These are phyloP conservation scores for Anarhynchus alexandrinus DNA, from an alignment of 2,113 vertebrate species.

Conservation along the genomic window DNA sequence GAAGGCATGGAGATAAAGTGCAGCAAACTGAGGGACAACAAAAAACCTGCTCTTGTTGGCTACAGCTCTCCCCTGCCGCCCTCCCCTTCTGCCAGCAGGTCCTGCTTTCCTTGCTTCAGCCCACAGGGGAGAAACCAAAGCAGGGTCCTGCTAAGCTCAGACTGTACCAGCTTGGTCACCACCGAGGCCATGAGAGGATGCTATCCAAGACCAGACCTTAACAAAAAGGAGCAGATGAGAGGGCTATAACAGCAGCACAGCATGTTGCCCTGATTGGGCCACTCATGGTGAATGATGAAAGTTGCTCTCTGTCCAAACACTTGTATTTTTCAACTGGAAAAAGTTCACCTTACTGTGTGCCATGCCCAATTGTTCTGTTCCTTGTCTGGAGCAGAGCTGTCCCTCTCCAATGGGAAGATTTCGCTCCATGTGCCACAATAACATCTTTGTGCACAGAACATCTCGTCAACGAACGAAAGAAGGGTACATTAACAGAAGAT, in stretches of 20 bases:
- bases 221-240: neutral
- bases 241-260: neutral
- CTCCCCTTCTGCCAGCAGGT: neutral
- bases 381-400: neutral
- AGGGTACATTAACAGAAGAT: neutral
- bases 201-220: neutral
- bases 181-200: neutral
- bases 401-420: neutral
- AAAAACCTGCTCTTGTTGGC: neutral
- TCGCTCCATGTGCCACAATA: neutral
- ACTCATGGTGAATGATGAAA: neutral
- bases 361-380: neutral
- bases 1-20: neutral
- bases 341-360: neutral
- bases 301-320: neutral
- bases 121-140: rapidly evolving
- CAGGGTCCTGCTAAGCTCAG: neutral
- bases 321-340: neutral
- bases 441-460: neutral
- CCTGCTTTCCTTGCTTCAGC: neutral
- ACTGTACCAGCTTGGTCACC: neutral
- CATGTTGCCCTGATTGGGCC: neutral
- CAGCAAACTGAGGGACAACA: neutral
- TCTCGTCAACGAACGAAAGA: neutral
- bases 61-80: neutral